Evolutionary conservation across 2,888 invertebrate species (phyloP).

Genomic region (Hyalella azteca): DNA sequence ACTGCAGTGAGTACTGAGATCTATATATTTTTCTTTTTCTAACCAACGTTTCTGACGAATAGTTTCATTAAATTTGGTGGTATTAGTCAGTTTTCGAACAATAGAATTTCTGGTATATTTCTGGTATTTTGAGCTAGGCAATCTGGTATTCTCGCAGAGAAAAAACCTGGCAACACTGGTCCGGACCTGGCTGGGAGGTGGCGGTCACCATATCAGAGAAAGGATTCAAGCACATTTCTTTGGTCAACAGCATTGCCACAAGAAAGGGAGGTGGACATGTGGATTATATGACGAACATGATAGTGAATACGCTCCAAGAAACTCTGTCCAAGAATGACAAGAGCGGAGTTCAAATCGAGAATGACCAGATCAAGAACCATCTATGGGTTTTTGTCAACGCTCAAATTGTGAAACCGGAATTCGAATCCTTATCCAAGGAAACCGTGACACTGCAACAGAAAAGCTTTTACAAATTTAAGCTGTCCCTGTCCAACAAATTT

Average conservation of each 20-base stretch:
- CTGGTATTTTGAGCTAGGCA: too few species aligned
- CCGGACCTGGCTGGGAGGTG: slow-evolving; percentile 93
- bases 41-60: too few species aligned
- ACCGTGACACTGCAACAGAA: slow-evolving; percentile 96
- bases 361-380: slow-evolving; percentile 93
- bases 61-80: too few species aligned
- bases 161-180: too few species aligned
- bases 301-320: slow-evolving; percentile 87
- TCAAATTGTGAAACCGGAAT: slow-evolving; percentile 97
- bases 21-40: too few species aligned
- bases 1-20: too few species aligned
- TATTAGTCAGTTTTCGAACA: too few species aligned
- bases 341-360: slow-evolving; percentile 86
- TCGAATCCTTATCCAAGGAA: slow-evolving; percentile 99
- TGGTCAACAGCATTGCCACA: slow-evolving; percentile 98
- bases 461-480: slow-evolving; percentile 95
- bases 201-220: slow-evolving; percentile 84
- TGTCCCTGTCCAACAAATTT: slow-evolving; percentile 86
- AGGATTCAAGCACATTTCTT: slow-evolving; percentile 92
- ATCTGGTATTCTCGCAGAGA: too few species aligned
- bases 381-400: slow-evolving; percentile 98
- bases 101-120: too few species aligned
- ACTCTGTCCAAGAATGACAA: slow-evolving; percentile 90
- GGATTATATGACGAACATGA: slow-evolving; percentile 88
- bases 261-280: slow-evolving; percentile 98